Evolutionary conservation across 2,888 invertebrate genomes (phyloP).

Genomic region (Hypomecis atomaria): DNA sequence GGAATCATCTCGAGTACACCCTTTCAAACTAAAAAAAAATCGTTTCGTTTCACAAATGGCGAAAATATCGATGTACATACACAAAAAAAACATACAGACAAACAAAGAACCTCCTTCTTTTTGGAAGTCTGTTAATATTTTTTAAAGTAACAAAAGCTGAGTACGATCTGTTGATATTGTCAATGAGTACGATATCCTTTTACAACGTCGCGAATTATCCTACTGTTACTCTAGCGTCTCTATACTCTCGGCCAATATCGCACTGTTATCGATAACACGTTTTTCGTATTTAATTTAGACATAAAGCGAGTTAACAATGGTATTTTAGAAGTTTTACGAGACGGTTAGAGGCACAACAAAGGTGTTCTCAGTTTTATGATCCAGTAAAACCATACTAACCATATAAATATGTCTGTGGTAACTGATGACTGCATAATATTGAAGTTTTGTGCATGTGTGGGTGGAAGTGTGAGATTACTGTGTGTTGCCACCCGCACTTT

Average conservation of each 20-base stretch:
- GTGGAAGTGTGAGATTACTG: conserved; percentile 10
- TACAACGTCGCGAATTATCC: conserved; percentile 1
- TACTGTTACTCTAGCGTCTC: conserved; percentile 13
- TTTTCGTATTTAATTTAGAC: conserved; percentile 45
- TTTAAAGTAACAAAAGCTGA: too few species aligned
- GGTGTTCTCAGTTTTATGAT: conserved; percentile 30
- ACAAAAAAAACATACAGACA: too few species aligned
- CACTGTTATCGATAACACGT: conserved; percentile 39
- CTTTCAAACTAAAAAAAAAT: too few species aligned
- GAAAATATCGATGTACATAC: too few species aligned
- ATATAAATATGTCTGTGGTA: conserved; percentile 14
- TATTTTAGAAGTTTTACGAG: conserved; percentile 35
- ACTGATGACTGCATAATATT: conserved; percentile 24
- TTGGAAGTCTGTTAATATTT: too few species aligned
- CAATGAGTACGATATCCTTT: background rate
- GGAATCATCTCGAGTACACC: too few species aligned
- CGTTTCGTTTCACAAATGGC: too few species aligned
- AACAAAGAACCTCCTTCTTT: too few species aligned
- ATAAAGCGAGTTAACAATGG: conserved; percentile 42
- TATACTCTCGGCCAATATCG: conserved; percentile 22
- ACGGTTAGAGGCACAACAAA: conserved; percentile 33
- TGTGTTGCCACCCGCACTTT: conserved; percentile 7
- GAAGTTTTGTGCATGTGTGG: conserved; percentile 14
- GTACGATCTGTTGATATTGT: too few species aligned
- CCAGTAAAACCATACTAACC: conserved; percentile 23